Conservation (phyloP, 2,888 invertebrate species). For the Baccha elongata region DNA sequence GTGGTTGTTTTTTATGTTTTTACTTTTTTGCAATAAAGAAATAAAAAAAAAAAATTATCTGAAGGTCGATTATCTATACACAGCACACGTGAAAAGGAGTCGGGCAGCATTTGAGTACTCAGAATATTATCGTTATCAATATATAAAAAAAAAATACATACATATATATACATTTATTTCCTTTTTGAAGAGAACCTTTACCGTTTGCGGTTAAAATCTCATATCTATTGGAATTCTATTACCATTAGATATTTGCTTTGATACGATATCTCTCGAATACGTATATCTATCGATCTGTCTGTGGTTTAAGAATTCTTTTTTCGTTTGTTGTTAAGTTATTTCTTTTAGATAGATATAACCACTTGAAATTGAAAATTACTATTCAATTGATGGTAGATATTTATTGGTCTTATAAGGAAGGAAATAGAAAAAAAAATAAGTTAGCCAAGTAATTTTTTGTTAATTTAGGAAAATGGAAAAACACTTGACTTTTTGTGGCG, state of each 20-base stretch:
- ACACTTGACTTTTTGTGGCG: conserved; percentile 61
- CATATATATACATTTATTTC: conserved; percentile 36
- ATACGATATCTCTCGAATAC: conserved; percentile 48
- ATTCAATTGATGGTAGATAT: conserved; percentile 47
- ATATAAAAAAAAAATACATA: conserved; percentile 18
- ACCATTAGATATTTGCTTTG: conserved; percentile 36
- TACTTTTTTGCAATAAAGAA: conserved; percentile 44
- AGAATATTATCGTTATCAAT: conserved; percentile 36
- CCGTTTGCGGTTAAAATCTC: conserved; percentile 35
- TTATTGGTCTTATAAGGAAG: conserved; percentile 46
- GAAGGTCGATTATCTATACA: conserved; percentile 51
- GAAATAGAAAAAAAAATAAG: conserved; percentile 36
- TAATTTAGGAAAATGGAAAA: conserved; percentile 17
- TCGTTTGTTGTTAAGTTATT: conserved; percentile 7
- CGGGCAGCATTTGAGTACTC: conserved; percentile 28
- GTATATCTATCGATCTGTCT: conserved; percentile 44
- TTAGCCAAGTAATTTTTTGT: conserved; percentile 19
- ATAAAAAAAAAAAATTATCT: conserved; percentile 28
- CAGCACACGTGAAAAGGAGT: conserved; percentile 28
- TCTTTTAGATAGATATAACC: conserved; percentile 39
- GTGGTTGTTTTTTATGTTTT: neutral
- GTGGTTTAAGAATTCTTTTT: neutral
- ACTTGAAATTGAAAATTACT: conserved; percentile 65
- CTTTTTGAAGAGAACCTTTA: conserved; percentile 38
- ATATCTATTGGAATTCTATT: conserved; percentile 67